These are phyloP conservation scores for Raja brachyura DNA, from an alignment of 2,113 vertebrate genomes.

Conservation along the genomic window DNA sequence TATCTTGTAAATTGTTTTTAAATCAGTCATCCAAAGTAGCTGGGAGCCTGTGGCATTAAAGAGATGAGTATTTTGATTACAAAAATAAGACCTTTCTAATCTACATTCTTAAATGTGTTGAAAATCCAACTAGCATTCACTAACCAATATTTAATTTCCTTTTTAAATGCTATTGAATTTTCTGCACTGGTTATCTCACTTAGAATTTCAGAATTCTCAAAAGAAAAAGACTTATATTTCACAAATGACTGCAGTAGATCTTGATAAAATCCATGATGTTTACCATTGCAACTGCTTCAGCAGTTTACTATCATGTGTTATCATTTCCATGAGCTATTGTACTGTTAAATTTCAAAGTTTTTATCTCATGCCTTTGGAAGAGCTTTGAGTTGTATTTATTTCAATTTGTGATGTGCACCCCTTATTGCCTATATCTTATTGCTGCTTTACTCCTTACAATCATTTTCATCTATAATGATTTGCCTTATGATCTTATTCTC, in stretches of 20 bases:
- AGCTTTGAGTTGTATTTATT: background rate
- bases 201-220: background rate
- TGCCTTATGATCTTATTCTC: background rate
- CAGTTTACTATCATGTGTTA: background rate
- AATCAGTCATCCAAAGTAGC: too few relatives aligned
- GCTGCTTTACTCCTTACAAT: background rate
- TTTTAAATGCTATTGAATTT: background rate
- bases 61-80: background rate
- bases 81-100: background rate
- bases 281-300: background rate
- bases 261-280: background rate
- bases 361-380: background rate
- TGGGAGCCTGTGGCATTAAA: too few relatives aligned
- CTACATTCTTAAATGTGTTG: background rate
- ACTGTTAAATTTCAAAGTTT: background rate
- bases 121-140: background rate
- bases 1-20: too few relatives aligned
- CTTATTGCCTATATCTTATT: background rate
- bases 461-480: background rate
- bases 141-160: background rate
- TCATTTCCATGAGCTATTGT: background rate
- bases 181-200: background rate
- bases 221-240: background rate
- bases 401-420: background rate
- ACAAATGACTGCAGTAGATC: background rate